These are phyloP conservation scores for Phalacrocorax carbo DNA, from an alignment of 2,113 vertebrate genomes.

Conservation along the genomic window DNA sequence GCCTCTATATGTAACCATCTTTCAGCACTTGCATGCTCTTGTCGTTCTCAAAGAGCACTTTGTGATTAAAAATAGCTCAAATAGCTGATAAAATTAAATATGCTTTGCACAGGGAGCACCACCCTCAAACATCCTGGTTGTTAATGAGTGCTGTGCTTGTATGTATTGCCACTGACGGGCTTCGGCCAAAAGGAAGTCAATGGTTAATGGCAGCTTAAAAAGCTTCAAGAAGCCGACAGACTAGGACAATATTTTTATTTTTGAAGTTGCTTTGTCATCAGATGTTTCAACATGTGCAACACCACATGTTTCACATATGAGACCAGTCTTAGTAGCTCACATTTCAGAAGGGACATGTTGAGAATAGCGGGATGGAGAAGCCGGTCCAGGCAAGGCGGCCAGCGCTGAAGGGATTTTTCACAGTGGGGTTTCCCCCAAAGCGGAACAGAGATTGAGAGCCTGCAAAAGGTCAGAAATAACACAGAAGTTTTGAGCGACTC, in stretches of 20 bases:
- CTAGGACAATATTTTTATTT: background rate
- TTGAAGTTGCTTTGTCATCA: background rate
- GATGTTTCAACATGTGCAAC: background rate
- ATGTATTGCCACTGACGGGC: background rate
- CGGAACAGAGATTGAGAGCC: background rate
- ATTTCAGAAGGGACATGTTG: background rate
- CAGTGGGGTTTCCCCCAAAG: background rate
- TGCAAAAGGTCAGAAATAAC: background rate
- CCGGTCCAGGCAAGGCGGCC: rapidly evolving
- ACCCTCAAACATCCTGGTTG: constrained; percentile 26
- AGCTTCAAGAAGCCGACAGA: background rate
- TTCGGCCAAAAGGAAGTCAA: constrained; percentile 33
- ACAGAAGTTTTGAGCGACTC: background rate
- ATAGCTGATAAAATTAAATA: constrained; percentile 56
- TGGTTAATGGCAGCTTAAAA: constrained; percentile 27
- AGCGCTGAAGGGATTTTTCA: background rate
- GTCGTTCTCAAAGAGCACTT: constrained; percentile 12
- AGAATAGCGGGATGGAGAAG: background rate
- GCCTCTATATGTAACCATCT: background rate
- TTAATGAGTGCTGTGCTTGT: background rate
- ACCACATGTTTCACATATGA: background rate
- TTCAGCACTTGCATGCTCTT: background rate
- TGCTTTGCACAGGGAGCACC: background rate
- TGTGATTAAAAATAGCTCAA: constrained; percentile 52
- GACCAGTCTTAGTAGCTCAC: background rate